A percentile compares a stretch with the other conserved stretches of the same genome.
Conservation (phyloP, 2,113 vertebrate genomes). For the Mustelus asterias region DNA sequence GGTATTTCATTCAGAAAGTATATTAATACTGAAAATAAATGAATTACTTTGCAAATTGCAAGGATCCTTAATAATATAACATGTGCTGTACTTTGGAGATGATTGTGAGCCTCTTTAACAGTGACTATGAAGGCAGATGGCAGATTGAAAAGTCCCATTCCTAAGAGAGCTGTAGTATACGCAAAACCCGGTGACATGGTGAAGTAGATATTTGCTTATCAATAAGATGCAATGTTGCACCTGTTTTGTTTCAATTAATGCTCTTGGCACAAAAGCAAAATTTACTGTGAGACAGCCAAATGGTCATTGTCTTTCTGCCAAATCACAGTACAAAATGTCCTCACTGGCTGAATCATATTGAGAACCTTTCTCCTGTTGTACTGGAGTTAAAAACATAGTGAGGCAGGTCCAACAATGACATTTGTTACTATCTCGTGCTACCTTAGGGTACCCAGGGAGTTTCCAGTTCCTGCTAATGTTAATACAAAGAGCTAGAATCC, state of each 20-base stretch:
- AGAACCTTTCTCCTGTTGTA: neutral
- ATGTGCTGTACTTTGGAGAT: constrained; percentile 1
- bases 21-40: neutral
- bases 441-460: neutral
- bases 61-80: neutral
- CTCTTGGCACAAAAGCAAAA: neutral
- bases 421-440: neutral
- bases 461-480: neutral
- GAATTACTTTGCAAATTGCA: neutral
- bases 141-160: neutral
- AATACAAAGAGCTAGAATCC: neutral
- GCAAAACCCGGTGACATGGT: neutral
- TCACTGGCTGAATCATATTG: neutral
- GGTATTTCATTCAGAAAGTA: neutral
- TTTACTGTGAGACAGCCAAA: neutral
- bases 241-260: constrained; percentile 23
- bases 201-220: constrained; percentile 32
- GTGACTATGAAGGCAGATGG: constrained; percentile 2
- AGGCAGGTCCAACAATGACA: neutral
- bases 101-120: neutral
- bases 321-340: constrained; percentile 19
- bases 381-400: neutral
- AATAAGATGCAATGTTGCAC: constrained; percentile 17
- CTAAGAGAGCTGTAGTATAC: neutral
- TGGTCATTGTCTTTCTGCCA: constrained; percentile 18